Evolutionary conservation across 2,113 vertebrate species (phyloP), one percentile per base, ranked within the genome.

Genomic region (Podilymbus podiceps): DNA sequence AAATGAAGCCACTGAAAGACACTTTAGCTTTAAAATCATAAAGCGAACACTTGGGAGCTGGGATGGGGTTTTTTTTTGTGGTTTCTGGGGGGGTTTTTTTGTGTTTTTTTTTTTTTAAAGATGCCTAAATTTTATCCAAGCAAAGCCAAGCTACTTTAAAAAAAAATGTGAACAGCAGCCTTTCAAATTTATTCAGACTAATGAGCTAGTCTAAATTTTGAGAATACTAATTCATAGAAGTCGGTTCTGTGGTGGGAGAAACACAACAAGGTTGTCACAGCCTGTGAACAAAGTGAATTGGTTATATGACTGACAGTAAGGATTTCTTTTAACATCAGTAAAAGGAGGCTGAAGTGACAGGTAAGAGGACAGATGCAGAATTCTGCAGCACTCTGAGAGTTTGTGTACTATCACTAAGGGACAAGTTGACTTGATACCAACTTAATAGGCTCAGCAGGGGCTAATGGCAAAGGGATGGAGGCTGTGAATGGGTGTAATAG

Each of bases 271-370:
- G 97, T 98, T 99, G 99, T 99, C 99, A 99, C 98, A 93, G 98
- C 96, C 97, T 47, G 98, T 99, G 99, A 99, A 99, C 99, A 99
- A 99, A 99, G 99, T 99, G 99, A 99, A 99, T 98, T 98, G 98
- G 97, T 98, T 98, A 99, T 99, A 98, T 99, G 99, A 98, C 98
- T 99, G 99, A 99, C 99, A 99, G 99, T 99, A 99, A 98, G 98
- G 98, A 99, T 99, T 99, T 99, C 99, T 99, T 99, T 99, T 98
- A 99, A 99, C 99, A 99, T 99, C 99, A 99, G 98, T 99, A 98
- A 98, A 98, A 98, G 97, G 97, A 97, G 96, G 98, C 98, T 98
- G 98, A 95, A 97, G 98, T 99, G 99, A 99, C 99, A 99, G 99
- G 98, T 98, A 97, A 98, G 97, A 97, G 98, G 98, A 98, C 98